Evolutionary conservation across 1,140 invertebrate species (phyloP).

Genomic region (Laodelphax striatellus): DNA sequence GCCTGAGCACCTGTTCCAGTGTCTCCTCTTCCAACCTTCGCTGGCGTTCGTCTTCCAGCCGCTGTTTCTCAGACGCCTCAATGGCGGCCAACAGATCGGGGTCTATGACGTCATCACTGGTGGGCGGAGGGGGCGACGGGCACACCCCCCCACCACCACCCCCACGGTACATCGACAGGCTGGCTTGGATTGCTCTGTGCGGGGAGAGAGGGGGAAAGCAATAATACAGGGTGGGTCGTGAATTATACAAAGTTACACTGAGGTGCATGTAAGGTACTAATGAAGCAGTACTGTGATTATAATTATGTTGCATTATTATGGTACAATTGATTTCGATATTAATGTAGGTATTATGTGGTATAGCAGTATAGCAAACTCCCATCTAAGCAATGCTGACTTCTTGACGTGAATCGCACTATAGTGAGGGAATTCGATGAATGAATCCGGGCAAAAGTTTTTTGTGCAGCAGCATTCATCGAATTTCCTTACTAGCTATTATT

Average conservation of each 20-base stretch:
- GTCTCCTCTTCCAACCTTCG: conserved; percentile 14
- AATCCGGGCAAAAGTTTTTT: too few species aligned
- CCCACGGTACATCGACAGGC: conserved; percentile 29
- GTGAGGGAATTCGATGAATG: too few species aligned
- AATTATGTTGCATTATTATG: too few species aligned
- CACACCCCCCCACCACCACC: not conserved
- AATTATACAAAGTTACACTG: conserved; percentile 8
- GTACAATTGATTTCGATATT: too few species aligned
- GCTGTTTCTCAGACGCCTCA: conserved; percentile 12
- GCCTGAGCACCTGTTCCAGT: conserved; percentile 15
- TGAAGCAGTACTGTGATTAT: too few species aligned
- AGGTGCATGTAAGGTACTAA: not conserved
- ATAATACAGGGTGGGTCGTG: not conserved
- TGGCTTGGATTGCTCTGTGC: conserved; percentile 49
- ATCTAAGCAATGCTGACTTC: too few species aligned
- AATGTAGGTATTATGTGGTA: too few species aligned
- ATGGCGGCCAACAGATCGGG: conserved; percentile 13
- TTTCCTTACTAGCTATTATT: too few species aligned
- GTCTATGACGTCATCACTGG: not conserved
- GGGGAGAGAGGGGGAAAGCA: conserved; percentile 12
- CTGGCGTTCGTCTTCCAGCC: conserved; percentile 15
- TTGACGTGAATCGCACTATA: too few species aligned
- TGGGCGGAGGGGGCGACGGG: not conserved
- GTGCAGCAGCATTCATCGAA: too few species aligned
- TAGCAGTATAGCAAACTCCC: too few species aligned